Conservation (phyloP, 2,113 vertebrate genomes). For the Rhegmatorhina hoffmannsi region DNA sequence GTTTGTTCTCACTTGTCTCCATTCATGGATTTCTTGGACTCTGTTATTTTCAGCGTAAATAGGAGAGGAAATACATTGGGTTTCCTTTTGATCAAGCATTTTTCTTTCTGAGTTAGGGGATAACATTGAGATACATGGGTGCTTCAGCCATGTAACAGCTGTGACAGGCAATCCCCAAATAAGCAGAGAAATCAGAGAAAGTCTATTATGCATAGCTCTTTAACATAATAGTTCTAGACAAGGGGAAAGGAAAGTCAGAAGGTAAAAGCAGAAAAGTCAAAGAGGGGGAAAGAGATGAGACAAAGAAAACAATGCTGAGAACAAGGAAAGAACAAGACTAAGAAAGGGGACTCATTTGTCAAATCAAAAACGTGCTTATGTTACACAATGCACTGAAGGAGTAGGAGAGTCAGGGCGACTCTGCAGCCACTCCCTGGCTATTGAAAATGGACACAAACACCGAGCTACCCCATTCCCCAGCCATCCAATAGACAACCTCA, state of each 20-base stretch:
- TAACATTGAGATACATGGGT: neutral
- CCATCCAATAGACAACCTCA: neutral
- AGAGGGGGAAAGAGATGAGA: neutral
- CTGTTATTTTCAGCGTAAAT: slow-evolving; percentile 49
- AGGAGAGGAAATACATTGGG: slow-evolving; percentile 54
- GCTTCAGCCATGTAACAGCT: neutral
- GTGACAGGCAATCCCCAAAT: neutral
- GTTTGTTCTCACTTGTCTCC: slow-evolving; percentile 66
- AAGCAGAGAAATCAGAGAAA: slow-evolving; percentile 14
- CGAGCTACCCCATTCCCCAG: neutral
- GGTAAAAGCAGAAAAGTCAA: neutral
- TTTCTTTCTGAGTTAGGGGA: neutral
- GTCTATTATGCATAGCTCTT: neutral
- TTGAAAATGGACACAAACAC: neutral
- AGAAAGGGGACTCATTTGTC: neutral
- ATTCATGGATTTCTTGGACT: slow-evolving; percentile 65
- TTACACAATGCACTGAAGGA: neutral
- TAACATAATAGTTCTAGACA: slow-evolving; percentile 25
- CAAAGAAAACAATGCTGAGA: neutral
- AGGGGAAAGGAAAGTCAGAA: slow-evolving; percentile 25
- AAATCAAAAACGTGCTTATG: neutral
- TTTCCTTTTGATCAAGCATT: slow-evolving; percentile 44
- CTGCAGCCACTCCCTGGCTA: neutral
- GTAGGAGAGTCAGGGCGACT: neutral
- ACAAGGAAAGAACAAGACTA: neutral